These are phyloP conservation scores for Thalassaphorura encarpata DNA, from an alignment of 1,140 invertebrate species.

Conservation along the genomic window DNA sequence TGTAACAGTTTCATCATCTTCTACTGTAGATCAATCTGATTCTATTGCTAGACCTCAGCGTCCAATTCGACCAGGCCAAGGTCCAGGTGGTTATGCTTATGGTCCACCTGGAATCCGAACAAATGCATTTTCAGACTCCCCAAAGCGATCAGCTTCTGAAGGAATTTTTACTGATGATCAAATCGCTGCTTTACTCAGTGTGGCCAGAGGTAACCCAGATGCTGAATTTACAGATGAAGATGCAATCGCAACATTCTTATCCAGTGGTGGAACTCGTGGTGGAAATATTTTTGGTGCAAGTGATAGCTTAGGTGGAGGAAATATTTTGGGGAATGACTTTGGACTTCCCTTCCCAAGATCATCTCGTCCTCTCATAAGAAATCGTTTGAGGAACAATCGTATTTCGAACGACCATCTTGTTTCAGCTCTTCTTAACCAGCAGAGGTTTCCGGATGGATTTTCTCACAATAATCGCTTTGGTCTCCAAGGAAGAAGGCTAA, in stretches of 20 bases:
- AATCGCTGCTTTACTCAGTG: slow-evolving; percentile 3
- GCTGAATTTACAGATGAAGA: not conserved
- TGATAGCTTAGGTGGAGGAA: no score
- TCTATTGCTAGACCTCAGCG: not conserved
- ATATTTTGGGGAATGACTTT: no score
- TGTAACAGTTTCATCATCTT: not conserved
- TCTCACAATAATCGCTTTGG: no score
- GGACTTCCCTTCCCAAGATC: no score
- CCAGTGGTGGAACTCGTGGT: no score
- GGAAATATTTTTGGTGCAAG: no score
- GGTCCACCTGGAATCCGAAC: not conserved
- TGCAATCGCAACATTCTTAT: no score
- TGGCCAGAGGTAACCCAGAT: not conserved
- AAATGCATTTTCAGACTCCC: not conserved
- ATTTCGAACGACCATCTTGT: no score
- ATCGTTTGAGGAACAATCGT: no score
- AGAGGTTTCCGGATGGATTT: no score
- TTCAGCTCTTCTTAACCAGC: no score
- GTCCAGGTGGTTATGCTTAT: not conserved
- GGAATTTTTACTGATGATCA: slow-evolving; percentile 6
- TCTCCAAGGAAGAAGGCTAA: not conserved
- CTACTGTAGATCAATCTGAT: not conserved
- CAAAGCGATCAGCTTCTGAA: not conserved
- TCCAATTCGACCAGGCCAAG: not conserved
- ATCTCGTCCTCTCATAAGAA: no score